phyloP scores from a whole-genome alignment of 2,888 invertebrate species.

The Ptychoptera albimana region DNA sequence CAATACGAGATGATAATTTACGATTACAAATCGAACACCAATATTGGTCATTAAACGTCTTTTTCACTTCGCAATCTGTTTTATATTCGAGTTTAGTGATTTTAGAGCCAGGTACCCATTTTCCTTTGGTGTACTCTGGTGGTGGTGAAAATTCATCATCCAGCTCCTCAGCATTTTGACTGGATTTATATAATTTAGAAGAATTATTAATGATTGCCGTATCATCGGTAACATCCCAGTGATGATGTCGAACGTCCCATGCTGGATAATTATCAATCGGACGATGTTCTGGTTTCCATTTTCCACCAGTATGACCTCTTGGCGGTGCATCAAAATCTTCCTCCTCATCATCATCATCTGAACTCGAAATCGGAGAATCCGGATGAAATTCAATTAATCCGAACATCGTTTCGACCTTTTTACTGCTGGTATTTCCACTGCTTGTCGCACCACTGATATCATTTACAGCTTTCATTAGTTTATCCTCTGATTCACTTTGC shows the following conservation, averaged over 20 bases:
- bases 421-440: slow-evolving; percentile 25
- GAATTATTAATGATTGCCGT: slow-evolving; percentile 7
- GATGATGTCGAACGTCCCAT: slow-evolving; percentile 34
- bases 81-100: slow-evolving; percentile 35
- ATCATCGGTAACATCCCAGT: slow-evolving; percentile 12
- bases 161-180: slow-evolving; percentile 21
- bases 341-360: slow-evolving; percentile 28
- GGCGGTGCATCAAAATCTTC: slow-evolving; percentile 27
- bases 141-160: slow-evolving; percentile 41
- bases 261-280: slow-evolving; percentile 19
- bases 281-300: slow-evolving; percentile 52
- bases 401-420: slow-evolving; percentile 32
- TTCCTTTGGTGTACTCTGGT: slow-evolving; percentile 56
- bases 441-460: slow-evolving; percentile 37
- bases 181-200: neutral
- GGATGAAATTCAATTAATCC: slow-evolving; percentile 20
- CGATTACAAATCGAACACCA: slow-evolving; percentile 73
- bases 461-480: slow-evolving; percentile 46
- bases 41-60: slow-evolving; percentile 37
- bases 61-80: slow-evolving; percentile 31
- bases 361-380: slow-evolving; percentile 17
- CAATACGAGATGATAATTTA: slow-evolving; percentile 50
- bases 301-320: slow-evolving; percentile 44
- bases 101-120: slow-evolving; percentile 62
- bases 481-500: slow-evolving; percentile 19